Conservation (phyloP, 2,888 invertebrate genomes). For the Hemaris fuciformis region DNA sequence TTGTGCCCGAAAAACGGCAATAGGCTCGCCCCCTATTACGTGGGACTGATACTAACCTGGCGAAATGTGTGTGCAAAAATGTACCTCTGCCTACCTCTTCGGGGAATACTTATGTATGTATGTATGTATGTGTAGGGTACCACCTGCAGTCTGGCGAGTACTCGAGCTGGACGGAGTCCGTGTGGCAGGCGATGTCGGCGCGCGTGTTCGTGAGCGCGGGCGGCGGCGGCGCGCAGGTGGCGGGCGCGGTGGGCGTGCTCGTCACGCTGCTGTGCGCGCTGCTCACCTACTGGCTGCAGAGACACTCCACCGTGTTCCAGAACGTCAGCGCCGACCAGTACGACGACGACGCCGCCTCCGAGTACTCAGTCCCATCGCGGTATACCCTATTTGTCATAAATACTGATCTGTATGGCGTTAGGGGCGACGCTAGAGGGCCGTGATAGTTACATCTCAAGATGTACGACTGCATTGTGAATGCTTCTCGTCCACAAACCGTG, state of each 20-base stretch:
- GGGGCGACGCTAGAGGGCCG: no score
- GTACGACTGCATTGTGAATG: no score
- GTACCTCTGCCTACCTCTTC: no score
- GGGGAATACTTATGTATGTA: neutral
- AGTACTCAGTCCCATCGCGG: conserved; percentile 44
- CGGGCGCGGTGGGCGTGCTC: conserved; percentile 44
- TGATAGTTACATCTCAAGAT: no score
- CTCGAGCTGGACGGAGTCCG: conserved; percentile 95
- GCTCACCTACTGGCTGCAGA: conserved; percentile 59
- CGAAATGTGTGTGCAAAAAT: no score
- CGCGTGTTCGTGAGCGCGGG: conserved; percentile 90
- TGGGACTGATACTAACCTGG: no score
- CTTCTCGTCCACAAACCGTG: no score
- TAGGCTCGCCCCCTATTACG: no score
- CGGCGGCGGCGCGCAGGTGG: conserved; percentile 61
- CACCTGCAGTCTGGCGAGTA: conserved; percentile 88
- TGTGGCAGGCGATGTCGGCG: conserved; percentile 88
- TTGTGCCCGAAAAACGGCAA: no score
- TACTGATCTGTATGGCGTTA: no score
- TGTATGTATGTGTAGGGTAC: conserved; percentile 79
- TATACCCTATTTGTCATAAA: no score
- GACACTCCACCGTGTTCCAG: conserved; percentile 47
- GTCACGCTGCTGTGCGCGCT: conserved; percentile 47
- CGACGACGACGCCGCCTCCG: conserved; percentile 46
- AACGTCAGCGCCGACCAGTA: conserved; percentile 29